Evolutionary conservation across 2,113 vertebrate species (phyloP), one percentile per base, ranked within the genome.

Genomic region (Pollachius pollachius): DNA sequence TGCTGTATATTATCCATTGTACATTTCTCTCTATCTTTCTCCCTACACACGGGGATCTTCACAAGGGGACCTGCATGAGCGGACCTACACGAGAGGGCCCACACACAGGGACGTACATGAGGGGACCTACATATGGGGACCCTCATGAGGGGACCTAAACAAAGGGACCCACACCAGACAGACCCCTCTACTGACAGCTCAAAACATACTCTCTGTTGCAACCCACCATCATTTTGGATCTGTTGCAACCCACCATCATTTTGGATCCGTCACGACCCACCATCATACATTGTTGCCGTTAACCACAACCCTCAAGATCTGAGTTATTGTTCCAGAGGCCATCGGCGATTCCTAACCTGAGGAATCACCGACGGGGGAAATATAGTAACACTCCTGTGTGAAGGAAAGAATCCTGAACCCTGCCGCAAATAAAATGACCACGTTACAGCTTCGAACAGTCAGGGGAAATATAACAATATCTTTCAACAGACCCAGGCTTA

Each of bases 361-460:
- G 57, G 80, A 78, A 77, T 87, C 66, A 18, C 61, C 70, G 72
- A 76, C 81, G 75, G 61, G 74, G 78, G 75, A 60, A 74, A 79
- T 84, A 71, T 65, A 79, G 56, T 67, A 81, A 90, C 71, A 52
- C 65, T 52, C 52, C 69, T 58, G 81, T 79, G 76, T 65, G 87
- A 88, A 89, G 85, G 72, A 78, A 62, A 75, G 83, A 62, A 70
- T 78, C 18, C 7, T 23, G 57, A 25, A 83, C 83, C 78, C 79
- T 72, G 73, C 72, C 52, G 70, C 75, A 85, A 86, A 74, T 60
- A 66, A 82, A 90, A 81, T 54, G 17, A 81, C 65, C 25, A 52
- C 3, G 67, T 88, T 85, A 80, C 64, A 77, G 41, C 80, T 61
- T 66, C 59, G 67, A 79, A 74, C 71, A 65, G 76, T 75, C 75